Conservation (phyloP, 2,888 invertebrate genomes). For the Ophioninae sp. region DNA sequence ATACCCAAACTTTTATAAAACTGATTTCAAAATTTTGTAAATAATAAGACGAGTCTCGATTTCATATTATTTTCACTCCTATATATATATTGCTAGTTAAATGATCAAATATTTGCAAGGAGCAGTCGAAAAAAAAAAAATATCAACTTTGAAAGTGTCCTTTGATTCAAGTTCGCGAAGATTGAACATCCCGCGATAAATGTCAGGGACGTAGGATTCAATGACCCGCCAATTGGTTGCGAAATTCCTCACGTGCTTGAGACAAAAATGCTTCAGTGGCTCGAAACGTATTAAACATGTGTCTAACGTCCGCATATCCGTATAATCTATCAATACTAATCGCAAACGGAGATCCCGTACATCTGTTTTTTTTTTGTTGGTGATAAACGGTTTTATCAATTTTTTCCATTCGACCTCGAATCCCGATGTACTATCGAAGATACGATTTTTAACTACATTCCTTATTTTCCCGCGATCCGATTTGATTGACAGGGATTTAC, state of each 20-base stretch:
- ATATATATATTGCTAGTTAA: no score
- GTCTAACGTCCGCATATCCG: slow-evolving; percentile 21
- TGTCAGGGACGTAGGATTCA: not conserved
- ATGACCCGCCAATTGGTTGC: not conserved
- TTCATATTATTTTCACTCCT: no score
- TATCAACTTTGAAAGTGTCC: not conserved
- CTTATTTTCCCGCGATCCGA: no score
- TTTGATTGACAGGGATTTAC: no score
- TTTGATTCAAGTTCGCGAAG: not conserved
- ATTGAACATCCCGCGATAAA: not conserved
- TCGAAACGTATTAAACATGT: slow-evolving; percentile 39
- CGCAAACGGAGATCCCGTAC: not conserved
- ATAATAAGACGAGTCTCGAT: no score
- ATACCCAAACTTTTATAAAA: no score
- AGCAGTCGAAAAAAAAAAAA: not conserved
- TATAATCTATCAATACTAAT: slow-evolving; percentile 33
- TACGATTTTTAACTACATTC: not conserved
- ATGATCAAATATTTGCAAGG: no score
- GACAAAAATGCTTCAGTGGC: not conserved
- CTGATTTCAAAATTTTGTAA: no score
- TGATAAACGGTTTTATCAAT: not conserved
- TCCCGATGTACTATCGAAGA: not conserved
- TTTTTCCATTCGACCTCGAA: slow-evolving; percentile 3
- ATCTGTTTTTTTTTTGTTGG: not conserved
- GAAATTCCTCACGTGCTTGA: not conserved